Base-by-base conservation (phyloP, 2,113 vertebrate genomes). In the Corvus cornix region DNA sequence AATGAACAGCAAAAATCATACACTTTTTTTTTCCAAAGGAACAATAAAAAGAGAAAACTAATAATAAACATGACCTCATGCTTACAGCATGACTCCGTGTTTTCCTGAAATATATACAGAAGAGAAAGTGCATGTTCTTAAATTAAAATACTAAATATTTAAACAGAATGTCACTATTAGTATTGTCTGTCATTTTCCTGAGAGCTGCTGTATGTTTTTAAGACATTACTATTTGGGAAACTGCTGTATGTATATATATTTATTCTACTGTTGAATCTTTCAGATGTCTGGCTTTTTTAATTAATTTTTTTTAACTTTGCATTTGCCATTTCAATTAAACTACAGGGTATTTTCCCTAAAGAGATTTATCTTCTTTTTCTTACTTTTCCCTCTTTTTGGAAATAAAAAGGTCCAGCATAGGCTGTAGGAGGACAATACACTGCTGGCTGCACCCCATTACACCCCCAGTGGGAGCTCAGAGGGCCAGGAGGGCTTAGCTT, bases 321-420 rank as follows among this genome's bases (percentile, higher is more conserved):
- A 78, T 93, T 91, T 90, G 70, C 75, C 89, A 63, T 96, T 91
- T 80, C 39, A 79, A 96, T 95, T 97, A 96, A 97, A 97, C 27
- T 66, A 31, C 49, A 63, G 84, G 81, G 63, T 95, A 22, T 64
- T 91, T 94, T 93, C 80, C 90, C 52, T 94, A 63, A 92, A 37
- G 63, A 74, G 41, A 63, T 94, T 89, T 39, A 20, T 33, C 82
- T 84, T 13, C 11, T 27, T 69, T 35, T n/a, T 68, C 69, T 66
- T 91, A 8, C 81, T 87, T 91, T 67, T 35, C 10, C 11, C 26
- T 78, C 39, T 44, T 77, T 55, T 6, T 19, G 24, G 51, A 64
- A 85, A 22, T 28, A 16, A 86, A 46, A 39, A 64, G 21, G 8
- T 51, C 18, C n/a, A 35, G 58, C 33, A 74, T 1, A 41, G 70